Evolutionary conservation across 2,113 vertebrate genomes (phyloP).

Genomic region (Potamarius usumacintae): DNA sequence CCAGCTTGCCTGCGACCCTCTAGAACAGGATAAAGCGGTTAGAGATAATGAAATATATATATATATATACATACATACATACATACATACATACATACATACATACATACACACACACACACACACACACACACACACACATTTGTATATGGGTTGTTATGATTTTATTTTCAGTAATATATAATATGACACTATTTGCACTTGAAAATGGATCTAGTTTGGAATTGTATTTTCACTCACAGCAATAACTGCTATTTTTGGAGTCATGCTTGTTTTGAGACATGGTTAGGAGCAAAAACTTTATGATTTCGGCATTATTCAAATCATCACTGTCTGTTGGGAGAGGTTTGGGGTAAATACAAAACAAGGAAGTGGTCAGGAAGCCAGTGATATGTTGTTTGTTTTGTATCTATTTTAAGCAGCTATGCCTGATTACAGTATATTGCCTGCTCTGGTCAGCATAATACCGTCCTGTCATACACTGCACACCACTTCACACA

Average conservation of each 20-base stretch:
- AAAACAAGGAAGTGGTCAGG: slow-evolving; percentile 34
- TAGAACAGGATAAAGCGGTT: no score
- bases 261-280: background rate
- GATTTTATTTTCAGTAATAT: background rate
- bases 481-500: background rate
- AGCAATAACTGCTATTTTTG: background rate
- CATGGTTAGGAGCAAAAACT: background rate
- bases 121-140: no score
- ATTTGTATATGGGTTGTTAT: background rate
- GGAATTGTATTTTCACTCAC: background rate
- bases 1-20: no score
- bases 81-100: no score
- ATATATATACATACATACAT: no score
- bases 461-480: slow-evolving; percentile 9
- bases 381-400: slow-evolving; percentile 44
- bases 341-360: slow-evolving; percentile 25
- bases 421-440: background rate
- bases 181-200: background rate
- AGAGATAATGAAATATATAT: no score
- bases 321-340: slow-evolving; percentile 1
- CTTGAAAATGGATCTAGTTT: background rate
- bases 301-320: slow-evolving; percentile 19
- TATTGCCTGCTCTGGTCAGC: background rate
- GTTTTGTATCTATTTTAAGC: slow-evolving; percentile 20
- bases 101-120: no score